Evolutionary conservation across 2,113 vertebrate species (phyloP).

Genomic region (Antechinus flavipes): DNA sequence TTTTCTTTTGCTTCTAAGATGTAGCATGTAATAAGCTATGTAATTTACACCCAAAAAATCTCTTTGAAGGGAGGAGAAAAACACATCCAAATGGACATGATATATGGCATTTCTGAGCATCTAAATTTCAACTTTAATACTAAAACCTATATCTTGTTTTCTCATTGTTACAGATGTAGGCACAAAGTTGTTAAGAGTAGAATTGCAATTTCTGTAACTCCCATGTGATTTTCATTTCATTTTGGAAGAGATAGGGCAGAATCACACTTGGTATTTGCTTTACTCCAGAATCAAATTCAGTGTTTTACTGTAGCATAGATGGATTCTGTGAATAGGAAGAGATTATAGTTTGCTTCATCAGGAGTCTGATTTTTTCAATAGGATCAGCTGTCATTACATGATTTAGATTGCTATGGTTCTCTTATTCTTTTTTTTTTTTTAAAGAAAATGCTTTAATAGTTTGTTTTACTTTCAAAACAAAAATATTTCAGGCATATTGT

Average conservation of each 20-base stretch:
- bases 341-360: neutral
- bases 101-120: neutral
- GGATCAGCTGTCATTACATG: neutral
- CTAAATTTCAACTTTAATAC: constrained; percentile 17
- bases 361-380: neutral
- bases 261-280: neutral
- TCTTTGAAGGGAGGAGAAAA: neutral
- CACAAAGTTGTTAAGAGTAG: neutral
- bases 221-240: neutral
- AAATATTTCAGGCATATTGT: neutral
- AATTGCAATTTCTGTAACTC: neutral
- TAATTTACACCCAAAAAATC: no score
- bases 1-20: constrained; percentile 11
- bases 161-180: neutral
- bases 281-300: neutral
- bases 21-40: neutral
- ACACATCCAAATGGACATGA: neutral
- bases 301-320: neutral
- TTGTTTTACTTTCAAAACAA: constrained; percentile 29
- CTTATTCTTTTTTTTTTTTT: neutral
- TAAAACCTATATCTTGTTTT: neutral
- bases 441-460: neutral
- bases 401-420: neutral
- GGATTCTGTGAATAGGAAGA: neutral
- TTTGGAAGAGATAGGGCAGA: neutral